These are phyloP conservation scores for Acridotheres tristis DNA, from an alignment of 2,797 vertebrate species.

Conservation along the genomic window DNA sequence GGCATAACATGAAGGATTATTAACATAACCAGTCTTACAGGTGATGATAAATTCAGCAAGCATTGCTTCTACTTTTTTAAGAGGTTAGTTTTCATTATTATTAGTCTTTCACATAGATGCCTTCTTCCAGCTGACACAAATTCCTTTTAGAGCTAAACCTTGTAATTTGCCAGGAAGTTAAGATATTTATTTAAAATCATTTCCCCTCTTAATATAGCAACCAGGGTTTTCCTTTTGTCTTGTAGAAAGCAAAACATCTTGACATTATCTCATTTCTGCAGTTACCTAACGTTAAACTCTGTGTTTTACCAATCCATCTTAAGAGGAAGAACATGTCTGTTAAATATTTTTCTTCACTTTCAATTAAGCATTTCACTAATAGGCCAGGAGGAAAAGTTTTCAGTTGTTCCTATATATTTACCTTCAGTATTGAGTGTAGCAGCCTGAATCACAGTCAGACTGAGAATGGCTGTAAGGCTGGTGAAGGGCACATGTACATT, in stretches of 20 bases:
- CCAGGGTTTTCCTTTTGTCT: neutral
- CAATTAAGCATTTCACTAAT: neutral
- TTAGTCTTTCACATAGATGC: neutral
- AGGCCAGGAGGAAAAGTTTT: neutral
- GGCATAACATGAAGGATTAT: neutral
- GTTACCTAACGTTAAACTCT: neutral
- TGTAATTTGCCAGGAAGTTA: neutral
- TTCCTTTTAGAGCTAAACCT: neutral
- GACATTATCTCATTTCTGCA: neutral
- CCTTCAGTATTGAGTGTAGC: neutral
- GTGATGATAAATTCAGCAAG: constrained; percentile 24
- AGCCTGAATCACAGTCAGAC: neutral
- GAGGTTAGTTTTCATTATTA: neutral
- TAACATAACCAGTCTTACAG: constrained; percentile 60
- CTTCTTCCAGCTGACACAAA: neutral
- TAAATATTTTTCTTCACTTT: neutral
- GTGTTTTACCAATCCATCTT: neutral
- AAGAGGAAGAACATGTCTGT: neutral
- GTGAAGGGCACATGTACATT: neutral
- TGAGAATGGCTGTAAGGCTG: neutral
- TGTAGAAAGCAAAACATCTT: neutral
- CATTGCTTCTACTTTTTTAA: neutral
- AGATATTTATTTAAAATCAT: neutral
- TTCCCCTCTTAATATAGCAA: neutral
- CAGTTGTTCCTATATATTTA: neutral